Evolutionary conservation across 1,140 invertebrate genomes (phyloP).

Genomic region (Choristoneura fumiferana): DNA sequence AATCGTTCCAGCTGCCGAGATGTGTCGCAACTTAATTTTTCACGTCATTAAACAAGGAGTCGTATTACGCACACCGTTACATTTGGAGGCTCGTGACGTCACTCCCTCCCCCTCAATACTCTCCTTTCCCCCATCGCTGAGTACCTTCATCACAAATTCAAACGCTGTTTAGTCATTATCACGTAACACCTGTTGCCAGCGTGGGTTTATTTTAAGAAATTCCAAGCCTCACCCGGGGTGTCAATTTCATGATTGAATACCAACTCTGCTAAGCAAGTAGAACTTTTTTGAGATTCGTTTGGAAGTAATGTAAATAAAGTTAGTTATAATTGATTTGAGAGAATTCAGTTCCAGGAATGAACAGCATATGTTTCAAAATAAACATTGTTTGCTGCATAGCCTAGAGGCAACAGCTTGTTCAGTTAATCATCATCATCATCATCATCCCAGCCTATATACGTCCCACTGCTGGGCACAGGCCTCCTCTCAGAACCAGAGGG

Average conservation of each 20-base stretch:
- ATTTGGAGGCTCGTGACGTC: slow-evolving; percentile 6
- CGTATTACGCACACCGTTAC: slow-evolving; percentile 17
- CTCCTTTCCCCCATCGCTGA: slow-evolving; percentile 35
- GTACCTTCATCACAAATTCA: slow-evolving; percentile 62
- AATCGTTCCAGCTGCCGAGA: not conserved
- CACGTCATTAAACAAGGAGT: slow-evolving; percentile 12
- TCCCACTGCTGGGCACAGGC: too few species aligned
- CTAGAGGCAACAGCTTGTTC: too few species aligned
- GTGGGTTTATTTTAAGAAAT: slow-evolving; percentile 35
- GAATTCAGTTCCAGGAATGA: too few species aligned
- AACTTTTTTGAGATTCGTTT: too few species aligned
- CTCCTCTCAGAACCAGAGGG: too few species aligned
- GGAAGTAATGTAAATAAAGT: too few species aligned
- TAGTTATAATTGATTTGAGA: too few species aligned
- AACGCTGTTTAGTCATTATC: slow-evolving; percentile 65
- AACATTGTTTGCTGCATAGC: too few species aligned
- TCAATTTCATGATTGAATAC: slow-evolving; percentile 10
- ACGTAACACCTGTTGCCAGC: slow-evolving; percentile 60
- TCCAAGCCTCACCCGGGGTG: slow-evolving; percentile 17
- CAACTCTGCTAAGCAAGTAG: not conserved
- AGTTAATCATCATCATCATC: too few species aligned
- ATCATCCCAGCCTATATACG: too few species aligned
- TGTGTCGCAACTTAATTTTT: slow-evolving; percentile 15
- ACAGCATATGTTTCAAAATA: too few species aligned
- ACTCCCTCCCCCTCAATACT: not conserved